These are phyloP conservation scores for Temnothorax unifasciatus DNA, from an alignment of 2,888 invertebrate genomes.

Conservation along the genomic window DNA sequence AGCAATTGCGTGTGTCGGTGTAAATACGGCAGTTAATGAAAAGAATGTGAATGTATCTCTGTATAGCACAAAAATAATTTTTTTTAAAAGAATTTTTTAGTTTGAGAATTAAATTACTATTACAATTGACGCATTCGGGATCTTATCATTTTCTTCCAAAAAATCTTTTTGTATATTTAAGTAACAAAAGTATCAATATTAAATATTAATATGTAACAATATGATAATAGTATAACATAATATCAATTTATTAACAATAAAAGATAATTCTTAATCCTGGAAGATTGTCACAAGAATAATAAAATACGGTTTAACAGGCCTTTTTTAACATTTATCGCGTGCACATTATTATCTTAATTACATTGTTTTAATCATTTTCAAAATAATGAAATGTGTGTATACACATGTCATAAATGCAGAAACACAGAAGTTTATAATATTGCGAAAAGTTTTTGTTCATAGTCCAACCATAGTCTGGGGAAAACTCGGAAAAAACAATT, in stretches of 20 bases:
- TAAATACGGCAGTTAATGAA: background rate
- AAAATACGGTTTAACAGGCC: background rate
- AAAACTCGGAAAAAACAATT: background rate
- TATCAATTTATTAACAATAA: background rate
- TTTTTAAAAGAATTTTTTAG: background rate
- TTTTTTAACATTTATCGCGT: background rate
- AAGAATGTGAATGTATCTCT: background rate
- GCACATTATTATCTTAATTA: background rate
- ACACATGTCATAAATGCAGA: background rate
- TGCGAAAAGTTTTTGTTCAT: background rate
- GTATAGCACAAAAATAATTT: background rate
- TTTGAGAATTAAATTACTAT: background rate
- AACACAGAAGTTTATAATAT: background rate
- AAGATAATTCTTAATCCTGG: background rate
- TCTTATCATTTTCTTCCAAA: background rate
- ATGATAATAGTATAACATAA: background rate
- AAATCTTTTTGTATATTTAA: background rate
- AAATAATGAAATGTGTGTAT: background rate
- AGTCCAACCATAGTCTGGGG: no score
- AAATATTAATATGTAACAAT: background rate
- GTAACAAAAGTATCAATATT: background rate
- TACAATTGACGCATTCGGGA: background rate
- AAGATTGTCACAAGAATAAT: background rate
- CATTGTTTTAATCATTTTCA: slow-evolving; percentile 6
- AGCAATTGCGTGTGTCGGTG: background rate